Percentiles rank a stretch among this genome's conserved stretches.
phyloP scores from a whole-genome alignment of 2,888 invertebrate species.

The Dorcus parallelipipedus region DNA sequence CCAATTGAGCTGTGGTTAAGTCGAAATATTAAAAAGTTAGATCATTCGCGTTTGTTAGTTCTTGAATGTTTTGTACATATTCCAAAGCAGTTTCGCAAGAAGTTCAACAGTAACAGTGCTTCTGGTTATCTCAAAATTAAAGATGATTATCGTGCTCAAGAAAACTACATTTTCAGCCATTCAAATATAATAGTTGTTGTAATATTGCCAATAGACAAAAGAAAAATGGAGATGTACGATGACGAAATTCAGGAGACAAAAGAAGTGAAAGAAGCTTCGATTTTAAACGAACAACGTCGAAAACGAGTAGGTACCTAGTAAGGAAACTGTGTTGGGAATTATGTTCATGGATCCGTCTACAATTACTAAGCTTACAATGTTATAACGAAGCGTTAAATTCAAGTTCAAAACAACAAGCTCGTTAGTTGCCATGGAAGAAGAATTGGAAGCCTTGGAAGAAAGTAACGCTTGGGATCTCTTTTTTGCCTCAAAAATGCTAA shows the following conservation, averaged over 20 bases:
- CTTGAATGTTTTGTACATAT: neutral
- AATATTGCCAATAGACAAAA: neutral
- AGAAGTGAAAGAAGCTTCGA: neutral
- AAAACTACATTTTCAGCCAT: neutral
- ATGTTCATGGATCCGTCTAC: neutral
- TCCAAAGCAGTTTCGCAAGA: neutral
- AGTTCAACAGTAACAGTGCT: neutral
- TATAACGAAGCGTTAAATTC: neutral
- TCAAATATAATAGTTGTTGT: neutral
- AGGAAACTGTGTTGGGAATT: neutral
- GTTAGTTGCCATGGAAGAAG: neutral
- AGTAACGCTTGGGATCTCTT: neutral
- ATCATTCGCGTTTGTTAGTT: no score
- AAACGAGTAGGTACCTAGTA: neutral
- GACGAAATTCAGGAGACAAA: neutral
- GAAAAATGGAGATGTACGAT: neutral
- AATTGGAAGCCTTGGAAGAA: neutral
- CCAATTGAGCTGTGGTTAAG: no score
- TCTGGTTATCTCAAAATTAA: neutral
- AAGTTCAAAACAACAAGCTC: neutral
- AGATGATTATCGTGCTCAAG: neutral
- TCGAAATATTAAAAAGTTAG: no score
- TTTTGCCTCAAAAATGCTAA: neutral
- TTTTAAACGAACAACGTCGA: neutral
- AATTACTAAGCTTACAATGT: neutral